Conservation (phyloP, 64 coral and sea anemone species). For the Cladopsammia gracilis region DNA sequence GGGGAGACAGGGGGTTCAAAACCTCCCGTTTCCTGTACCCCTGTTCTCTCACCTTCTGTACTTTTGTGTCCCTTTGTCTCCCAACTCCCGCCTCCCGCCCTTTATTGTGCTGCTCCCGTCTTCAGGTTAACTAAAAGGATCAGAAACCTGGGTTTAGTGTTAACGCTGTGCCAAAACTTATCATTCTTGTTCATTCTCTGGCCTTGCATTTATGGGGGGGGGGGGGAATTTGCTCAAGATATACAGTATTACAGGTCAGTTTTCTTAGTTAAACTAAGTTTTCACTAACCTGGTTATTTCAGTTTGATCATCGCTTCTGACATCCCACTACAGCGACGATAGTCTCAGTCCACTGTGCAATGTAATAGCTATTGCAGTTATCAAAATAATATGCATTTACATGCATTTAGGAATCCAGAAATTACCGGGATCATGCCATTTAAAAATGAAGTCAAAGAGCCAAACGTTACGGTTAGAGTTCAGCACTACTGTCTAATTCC, state of each 20-base stretch:
- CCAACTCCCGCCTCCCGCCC: no score
- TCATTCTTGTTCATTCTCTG: neutral
- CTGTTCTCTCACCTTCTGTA: no score
- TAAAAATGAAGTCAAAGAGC: neutral
- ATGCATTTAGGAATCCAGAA: neutral
- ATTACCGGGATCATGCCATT: neutral
- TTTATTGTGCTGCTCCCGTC: neutral
- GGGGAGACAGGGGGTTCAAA: no score
- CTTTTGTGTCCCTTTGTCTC: no score
- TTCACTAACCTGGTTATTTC: neutral
- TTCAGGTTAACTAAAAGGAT: neutral
- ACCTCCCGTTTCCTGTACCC: no score
- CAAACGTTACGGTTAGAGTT: neutral
- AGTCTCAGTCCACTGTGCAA: neutral
- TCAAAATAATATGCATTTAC: neutral
- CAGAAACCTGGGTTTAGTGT: neutral
- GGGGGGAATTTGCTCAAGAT: neutral
- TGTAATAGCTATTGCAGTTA: neutral
- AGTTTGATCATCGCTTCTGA: neutral
- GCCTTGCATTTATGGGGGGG: neutral
- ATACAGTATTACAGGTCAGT: neutral
- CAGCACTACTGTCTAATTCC: neutral
- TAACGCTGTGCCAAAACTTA: neutral
- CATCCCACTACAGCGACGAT: neutral
- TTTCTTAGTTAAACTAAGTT: neutral